phyloP scores from a whole-genome alignment of 1,140 invertebrate species.

The Bilobella aurantiaca region DNA sequence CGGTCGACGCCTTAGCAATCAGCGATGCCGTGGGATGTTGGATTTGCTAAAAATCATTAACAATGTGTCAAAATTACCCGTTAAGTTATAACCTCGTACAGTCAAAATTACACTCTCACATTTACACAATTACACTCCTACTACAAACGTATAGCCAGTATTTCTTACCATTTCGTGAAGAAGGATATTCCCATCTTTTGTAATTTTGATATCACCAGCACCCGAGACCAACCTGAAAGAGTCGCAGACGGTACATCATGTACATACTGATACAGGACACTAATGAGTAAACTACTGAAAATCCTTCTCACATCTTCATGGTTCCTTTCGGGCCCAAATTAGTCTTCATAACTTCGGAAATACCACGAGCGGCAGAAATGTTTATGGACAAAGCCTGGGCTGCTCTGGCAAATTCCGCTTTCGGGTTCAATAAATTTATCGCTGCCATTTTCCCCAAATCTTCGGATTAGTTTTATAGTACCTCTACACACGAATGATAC shows the following conservation, averaged over 20 bases:
- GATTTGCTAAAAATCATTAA: too few relatives aligned
- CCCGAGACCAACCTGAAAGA: constrained; percentile 87
- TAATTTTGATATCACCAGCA: constrained; percentile 97
- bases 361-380: constrained; percentile 90
- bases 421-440: constrained; percentile 93
- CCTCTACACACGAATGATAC: too few relatives aligned
- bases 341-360: constrained; percentile 96
- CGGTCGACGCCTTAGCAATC: constrained; percentile 94
- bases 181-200: constrained; percentile 98
- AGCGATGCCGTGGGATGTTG: constrained; percentile 97
- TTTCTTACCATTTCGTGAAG: constrained; percentile 90
- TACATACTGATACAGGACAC: neutral
- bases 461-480: too few relatives aligned
- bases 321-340: constrained; percentile 99
- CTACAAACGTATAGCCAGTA: too few relatives aligned
- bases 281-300: constrained; percentile 30
- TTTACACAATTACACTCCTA: too few relatives aligned
- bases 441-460: too few relatives aligned
- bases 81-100: too few relatives aligned
- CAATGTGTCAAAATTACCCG: constrained; percentile 35
- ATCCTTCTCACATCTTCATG: constrained; percentile 99
- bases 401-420: constrained; percentile 94
- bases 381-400: constrained; percentile 93
- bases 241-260: constrained; percentile 11
- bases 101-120: too few relatives aligned